Percentiles rank a stretch among this genome's conserved stretches.
These are phyloP conservation scores for Drosophila paranaensis DNA, from an alignment of 2,888 invertebrate genomes.

Conservation along the genomic window DNA sequence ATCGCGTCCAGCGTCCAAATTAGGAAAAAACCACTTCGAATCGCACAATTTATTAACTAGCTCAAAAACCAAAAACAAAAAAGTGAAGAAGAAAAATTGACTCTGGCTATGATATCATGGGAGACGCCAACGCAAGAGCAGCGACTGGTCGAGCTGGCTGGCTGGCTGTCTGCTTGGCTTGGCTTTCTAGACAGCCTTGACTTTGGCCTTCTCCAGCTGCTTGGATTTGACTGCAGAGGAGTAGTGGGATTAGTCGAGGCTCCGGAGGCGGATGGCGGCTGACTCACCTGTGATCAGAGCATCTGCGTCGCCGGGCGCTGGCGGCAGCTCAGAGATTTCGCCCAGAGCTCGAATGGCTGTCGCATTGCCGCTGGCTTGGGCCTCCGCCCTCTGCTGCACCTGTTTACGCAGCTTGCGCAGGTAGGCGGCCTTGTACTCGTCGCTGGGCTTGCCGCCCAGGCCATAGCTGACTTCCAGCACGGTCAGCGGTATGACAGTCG, in stretches of 20 bases:
- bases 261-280: neutral
- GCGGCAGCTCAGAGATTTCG: slow-evolving; percentile 24
- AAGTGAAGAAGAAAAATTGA: neutral
- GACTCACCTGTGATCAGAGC: slow-evolving; percentile 83
- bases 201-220: slow-evolving; percentile 78
- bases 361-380: slow-evolving; percentile 13
- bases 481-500: slow-evolving; percentile 88
- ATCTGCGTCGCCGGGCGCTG: slow-evolving; percentile 77
- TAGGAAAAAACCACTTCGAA: slow-evolving; percentile 39
- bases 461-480: slow-evolving; percentile 87
- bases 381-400: slow-evolving; percentile 70
- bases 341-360: neutral
- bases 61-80: neutral
- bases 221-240: slow-evolving; percentile 81
- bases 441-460: slow-evolving; percentile 85
- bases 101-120: slow-evolving; percentile 41
- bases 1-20: slow-evolving; percentile 32
- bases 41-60: slow-evolving; percentile 31
- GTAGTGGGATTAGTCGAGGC: neutral
- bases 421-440: slow-evolving; percentile 84
- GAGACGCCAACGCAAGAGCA: slow-evolving; percentile 21
- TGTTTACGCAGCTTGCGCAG: slow-evolving; percentile 84
- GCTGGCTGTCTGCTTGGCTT: neutral
- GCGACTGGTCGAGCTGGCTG: slow-evolving; percentile 8
- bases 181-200: slow-evolving; percentile 73